These are phyloP conservation scores for Drosophila saltans DNA, from an alignment of 1,140 invertebrate species.

Conservation along the genomic window DNA sequence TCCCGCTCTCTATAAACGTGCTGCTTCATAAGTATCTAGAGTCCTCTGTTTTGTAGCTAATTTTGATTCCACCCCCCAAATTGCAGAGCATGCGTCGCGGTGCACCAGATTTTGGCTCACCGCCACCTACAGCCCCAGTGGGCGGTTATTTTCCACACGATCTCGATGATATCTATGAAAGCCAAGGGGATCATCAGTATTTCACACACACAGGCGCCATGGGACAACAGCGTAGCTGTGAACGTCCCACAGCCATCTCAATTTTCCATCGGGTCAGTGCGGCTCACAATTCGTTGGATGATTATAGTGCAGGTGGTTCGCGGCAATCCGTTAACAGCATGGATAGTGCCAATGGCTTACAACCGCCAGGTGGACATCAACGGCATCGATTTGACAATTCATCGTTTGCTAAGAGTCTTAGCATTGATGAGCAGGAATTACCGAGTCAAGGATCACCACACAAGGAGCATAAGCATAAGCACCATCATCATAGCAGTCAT, in stretches of 20 bases:
- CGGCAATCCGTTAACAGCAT: conserved; percentile 58
- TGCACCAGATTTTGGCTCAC: conserved; percentile 67
- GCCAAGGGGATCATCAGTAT: conserved; percentile 81
- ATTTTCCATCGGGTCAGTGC: conserved; percentile 76
- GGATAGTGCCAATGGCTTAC: conserved; percentile 38
- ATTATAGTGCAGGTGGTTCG: conserved; percentile 57
- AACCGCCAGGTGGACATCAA: conserved; percentile 20
- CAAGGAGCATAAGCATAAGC: conserved; percentile 75
- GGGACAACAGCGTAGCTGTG: conserved; percentile 53
- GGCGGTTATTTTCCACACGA: conserved; percentile 81
- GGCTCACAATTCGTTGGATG: conserved; percentile 68
- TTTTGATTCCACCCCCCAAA: conserved; percentile 2
- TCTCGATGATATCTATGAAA: conserved; percentile 82
- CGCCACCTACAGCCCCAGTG: conserved; percentile 55
- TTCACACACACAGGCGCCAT: conserved; percentile 80
- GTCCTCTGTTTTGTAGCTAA: not conserved
- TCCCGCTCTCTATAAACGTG: conserved; percentile 4
- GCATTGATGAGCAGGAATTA: conserved; percentile 73
- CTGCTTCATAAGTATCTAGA: not conserved
- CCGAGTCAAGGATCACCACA: conserved; percentile 52
- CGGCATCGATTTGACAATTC: conserved; percentile 84
- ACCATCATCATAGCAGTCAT: conserved; percentile 83
- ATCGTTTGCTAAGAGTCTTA: conserved; percentile 85
- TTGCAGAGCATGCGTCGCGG: conserved; percentile 73
- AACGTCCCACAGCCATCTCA: conserved; percentile 76